Base-by-base conservation (phyloP, 2,113 vertebrate genomes). In the Microtus richardsoni region DNA sequence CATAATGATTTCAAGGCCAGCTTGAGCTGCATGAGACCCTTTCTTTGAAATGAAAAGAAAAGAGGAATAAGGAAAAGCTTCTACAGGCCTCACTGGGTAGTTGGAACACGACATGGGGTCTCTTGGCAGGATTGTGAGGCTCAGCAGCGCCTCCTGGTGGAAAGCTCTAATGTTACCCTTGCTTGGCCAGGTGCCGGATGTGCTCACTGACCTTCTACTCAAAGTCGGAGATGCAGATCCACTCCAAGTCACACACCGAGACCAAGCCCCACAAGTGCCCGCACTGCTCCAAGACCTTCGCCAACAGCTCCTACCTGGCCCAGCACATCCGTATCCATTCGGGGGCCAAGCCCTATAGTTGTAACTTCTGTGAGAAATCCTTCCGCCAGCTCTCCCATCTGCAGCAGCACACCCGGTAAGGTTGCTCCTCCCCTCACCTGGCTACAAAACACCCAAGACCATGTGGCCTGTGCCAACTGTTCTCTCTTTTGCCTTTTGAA, bases 221-320 rank as follows among this genome's bases (percentile, higher is more conserved):
- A 98, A 99, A 99, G 99, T 99, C 99, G 98, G 99, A 99, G 99
- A 99, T 99, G 99, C 99, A 99, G 99, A 99, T 99, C 99, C 99
- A 99, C 98, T 99, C 96, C 97, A 99, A 99, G 98, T 99, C 99
- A 98, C 99, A 99, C 97, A 99, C 99, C 39, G 99, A 99, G 99
- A 99, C 99, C 98, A 99, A 99, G 98, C 99, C 99, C 91, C 99
- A 99, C 98, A 99, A 99, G 99, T 99, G 99, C 99, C 99, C 99
- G 88, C 99, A 99, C 97, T 99, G 99, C 98, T 99, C 99, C 96
- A 99, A 99, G 99, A 99, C 99, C 90, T 99, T 99, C 97, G 99
- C 99, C 98, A 99, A 99, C 99, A 99, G 99, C 92, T 99, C 99
- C 98, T 99, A 99, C 98, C 98, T 99, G 99, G 99, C 99, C 97